Evolutionary conservation across 2,797 vertebrate genomes (phyloP).

Genomic region (Spea hammondii): DNA sequence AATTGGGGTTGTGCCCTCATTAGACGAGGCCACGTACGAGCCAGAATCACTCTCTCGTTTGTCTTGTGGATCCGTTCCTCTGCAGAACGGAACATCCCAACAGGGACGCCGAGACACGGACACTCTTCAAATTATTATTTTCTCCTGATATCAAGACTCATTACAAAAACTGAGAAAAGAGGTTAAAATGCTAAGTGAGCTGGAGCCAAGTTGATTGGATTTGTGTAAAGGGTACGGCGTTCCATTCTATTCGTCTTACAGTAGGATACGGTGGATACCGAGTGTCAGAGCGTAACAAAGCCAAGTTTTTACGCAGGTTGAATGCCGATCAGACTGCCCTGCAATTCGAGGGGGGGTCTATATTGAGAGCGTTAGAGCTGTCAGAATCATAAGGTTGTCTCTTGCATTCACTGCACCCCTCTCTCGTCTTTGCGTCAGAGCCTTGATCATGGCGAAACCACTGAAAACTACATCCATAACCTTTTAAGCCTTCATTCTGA

Average conservation of each 20-base stretch:
- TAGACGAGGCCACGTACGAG: constrained; percentile 12
- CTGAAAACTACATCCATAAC: constrained; percentile 28
- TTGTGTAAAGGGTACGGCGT: constrained; percentile 54
- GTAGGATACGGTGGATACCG: neutral
- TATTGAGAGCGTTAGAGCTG: constrained; percentile 35
- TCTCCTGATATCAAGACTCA: constrained; percentile 61
- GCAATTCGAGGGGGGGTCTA: neutral
- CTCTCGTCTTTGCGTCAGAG: constrained; percentile 1
- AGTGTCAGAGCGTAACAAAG: constrained; percentile 44
- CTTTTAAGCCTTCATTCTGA: constrained; percentile 33
- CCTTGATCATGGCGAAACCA: constrained; percentile 1
- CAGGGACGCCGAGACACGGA: constrained; percentile 60
- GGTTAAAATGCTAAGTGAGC: constrained; percentile 63
- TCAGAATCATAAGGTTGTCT: constrained; percentile 39
- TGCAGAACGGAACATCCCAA: constrained; percentile 37
- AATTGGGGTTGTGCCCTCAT: constrained; percentile 51
- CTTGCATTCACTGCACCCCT: constrained; percentile 18
- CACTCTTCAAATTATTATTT: constrained; percentile 58
- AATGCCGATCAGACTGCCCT: neutral
- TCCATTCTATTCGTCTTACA: neutral
- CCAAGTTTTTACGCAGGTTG: neutral
- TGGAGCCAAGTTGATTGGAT: constrained; percentile 61
- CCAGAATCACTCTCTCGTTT: constrained; percentile 19
- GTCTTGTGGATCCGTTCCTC: neutral
- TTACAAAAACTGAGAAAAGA: constrained; percentile 35